phyloP scores from a whole-genome alignment of 2,113 vertebrate genomes.

The Phalacrocorax aristotelis region DNA sequence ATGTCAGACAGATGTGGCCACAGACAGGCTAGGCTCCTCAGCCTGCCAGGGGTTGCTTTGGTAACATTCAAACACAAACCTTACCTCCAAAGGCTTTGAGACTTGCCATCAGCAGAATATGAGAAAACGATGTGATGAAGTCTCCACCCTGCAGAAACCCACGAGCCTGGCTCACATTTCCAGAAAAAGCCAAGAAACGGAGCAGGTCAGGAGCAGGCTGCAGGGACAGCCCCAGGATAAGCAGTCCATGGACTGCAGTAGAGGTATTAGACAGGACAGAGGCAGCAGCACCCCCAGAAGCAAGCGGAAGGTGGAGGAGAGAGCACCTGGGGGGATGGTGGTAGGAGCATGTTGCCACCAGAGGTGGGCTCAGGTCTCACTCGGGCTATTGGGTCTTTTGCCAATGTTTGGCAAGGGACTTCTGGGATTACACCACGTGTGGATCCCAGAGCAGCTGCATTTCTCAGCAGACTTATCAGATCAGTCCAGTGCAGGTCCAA shows the following conservation, averaged over 20 bases:
- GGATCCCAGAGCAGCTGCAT: background rate
- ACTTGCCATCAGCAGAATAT: background rate
- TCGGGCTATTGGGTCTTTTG: background rate
- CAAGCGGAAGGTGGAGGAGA: background rate
- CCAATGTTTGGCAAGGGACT: background rate
- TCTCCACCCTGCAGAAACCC: background rate
- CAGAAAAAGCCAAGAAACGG: background rate
- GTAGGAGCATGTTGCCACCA: background rate
- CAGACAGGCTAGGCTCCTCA: background rate
- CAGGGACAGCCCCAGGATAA: background rate
- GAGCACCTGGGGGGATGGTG: background rate
- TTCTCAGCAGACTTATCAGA: background rate
- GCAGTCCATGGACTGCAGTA: background rate
- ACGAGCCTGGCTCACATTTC: background rate
- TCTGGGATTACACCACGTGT: background rate
- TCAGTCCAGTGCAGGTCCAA: background rate
- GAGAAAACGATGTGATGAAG: background rate
- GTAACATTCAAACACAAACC: constrained; percentile 14
- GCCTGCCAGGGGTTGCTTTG: background rate
- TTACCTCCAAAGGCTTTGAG: background rate
- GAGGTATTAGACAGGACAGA: background rate
- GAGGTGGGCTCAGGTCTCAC: background rate
- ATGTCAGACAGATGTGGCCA: constrained; percentile 7
- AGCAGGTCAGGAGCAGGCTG: background rate
- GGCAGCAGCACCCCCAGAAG: background rate